Conservation (phyloP, 2,888 invertebrate genomes). For the Schizaphis graminum region DNA sequence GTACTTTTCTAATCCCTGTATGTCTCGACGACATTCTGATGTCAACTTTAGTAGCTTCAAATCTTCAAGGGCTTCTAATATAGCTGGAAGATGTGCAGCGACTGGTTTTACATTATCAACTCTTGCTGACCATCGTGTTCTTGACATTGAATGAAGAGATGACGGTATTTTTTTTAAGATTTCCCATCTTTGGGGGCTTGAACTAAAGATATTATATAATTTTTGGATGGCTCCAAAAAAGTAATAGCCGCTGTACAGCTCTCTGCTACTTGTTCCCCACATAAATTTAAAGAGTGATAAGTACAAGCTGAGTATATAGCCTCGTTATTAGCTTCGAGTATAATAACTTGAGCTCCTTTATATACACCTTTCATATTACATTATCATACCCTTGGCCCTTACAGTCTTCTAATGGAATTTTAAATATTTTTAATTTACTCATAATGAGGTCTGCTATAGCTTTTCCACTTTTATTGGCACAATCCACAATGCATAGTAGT, state of each 20-base stretch:
- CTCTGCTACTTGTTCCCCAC: slow-evolving; percentile 61
- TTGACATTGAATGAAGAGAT: slow-evolving; percentile 13
- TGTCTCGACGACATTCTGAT: slow-evolving; percentile 22
- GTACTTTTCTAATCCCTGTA: slow-evolving; percentile 40
- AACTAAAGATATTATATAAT: slow-evolving; percentile 65
- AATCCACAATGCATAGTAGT: slow-evolving; percentile 43
- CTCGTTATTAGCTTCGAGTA: slow-evolving; percentile 47
- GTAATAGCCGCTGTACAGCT: slow-evolving; percentile 60
- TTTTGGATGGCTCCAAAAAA: slow-evolving; percentile 67
- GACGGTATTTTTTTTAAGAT: slow-evolving; percentile 52
- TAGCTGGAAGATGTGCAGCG: background rate
- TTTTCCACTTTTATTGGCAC: slow-evolving; percentile 62
- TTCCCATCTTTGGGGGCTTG: slow-evolving; percentile 66
- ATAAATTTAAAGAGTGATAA: slow-evolving; percentile 66
- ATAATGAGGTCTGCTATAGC: slow-evolving; percentile 60
- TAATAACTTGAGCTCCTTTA: slow-evolving; percentile 60
- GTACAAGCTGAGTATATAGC: slow-evolving; percentile 66
- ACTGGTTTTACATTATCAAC: slow-evolving; percentile 30
- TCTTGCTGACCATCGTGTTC: slow-evolving; percentile 15
- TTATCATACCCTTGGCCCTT: slow-evolving; percentile 66
- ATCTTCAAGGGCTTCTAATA: slow-evolving; percentile 28
- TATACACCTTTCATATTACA: slow-evolving; percentile 66
- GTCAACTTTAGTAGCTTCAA: slow-evolving; percentile 28
- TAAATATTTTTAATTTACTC: slow-evolving; percentile 27
- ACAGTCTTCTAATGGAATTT: slow-evolving; percentile 64